phyloP scores from a whole-genome alignment of 2,888 invertebrate species.

The Meteorus colon region DNA sequence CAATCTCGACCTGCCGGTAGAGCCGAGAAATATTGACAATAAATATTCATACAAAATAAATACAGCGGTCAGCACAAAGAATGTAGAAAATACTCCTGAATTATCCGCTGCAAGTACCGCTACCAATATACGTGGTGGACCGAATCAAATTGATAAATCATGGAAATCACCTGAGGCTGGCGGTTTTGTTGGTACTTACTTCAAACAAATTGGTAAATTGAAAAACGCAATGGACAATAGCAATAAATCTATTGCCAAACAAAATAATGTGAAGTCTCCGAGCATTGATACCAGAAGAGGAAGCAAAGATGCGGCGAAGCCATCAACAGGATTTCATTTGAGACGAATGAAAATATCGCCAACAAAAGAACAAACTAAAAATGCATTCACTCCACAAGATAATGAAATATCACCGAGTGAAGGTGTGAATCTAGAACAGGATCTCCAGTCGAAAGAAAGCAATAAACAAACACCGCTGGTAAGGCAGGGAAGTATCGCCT shows the following conservation, averaged over 20 bases:
- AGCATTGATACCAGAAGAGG: constrained; percentile 54
- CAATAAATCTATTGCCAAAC: constrained; percentile 52
- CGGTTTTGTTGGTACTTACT: constrained; percentile 64
- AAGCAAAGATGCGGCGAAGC: constrained; percentile 52
- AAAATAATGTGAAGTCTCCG: constrained; percentile 47
- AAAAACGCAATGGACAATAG: constrained; percentile 61
- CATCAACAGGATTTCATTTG: constrained; percentile 63
- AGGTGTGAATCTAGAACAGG: constrained; percentile 42
- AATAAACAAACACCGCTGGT: constrained; percentile 45
- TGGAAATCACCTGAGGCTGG: constrained; percentile 60
- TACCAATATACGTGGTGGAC: constrained; percentile 18
- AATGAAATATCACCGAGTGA: constrained; percentile 39
- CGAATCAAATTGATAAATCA: constrained; percentile 53
- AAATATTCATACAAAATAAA: constrained; percentile 61
- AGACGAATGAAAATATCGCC: constrained; percentile 71
- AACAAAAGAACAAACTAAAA: constrained; percentile 67
- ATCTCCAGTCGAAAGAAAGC: constrained; percentile 42
- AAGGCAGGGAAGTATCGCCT: constrained; percentile 56
- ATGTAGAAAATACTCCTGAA: constrained; percentile 50
- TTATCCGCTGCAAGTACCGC: constrained; percentile 43
- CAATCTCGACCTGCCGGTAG: constrained; percentile 54
- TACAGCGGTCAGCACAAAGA: constrained; percentile 42
- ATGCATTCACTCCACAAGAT: constrained; percentile 60
- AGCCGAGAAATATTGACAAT: constrained; percentile 59
- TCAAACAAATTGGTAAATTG: constrained; percentile 67